Percentiles rank a stretch among this genome's conserved stretches.
These are phyloP conservation scores for Cassiopea andromeda DNA, from an alignment of 30 jellyfish, hydroid and myxozoan species.

Conservation along the genomic window DNA sequence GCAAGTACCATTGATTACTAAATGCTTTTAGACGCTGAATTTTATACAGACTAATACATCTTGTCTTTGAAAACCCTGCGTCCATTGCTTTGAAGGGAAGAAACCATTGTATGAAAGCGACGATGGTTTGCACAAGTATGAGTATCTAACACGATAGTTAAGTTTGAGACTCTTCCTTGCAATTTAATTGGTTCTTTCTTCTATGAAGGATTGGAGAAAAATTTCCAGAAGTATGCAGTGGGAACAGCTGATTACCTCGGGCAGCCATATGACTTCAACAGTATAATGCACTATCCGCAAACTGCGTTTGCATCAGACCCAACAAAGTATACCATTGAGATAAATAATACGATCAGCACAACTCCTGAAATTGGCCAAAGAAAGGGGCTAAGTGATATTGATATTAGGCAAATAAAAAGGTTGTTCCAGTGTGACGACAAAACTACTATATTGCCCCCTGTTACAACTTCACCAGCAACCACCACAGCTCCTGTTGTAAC, in stretches of 20 bases:
- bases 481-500: constrained; percentile 12
- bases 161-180: no score
- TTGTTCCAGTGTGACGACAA: constrained; percentile 54
- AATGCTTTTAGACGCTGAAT: no score
- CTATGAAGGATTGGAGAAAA: constrained; percentile 57
- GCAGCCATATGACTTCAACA: constrained; percentile 68
- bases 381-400: constrained; percentile 74
- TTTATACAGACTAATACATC: no score
- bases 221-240: constrained; percentile 64
- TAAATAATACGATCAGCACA: not conserved
- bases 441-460: constrained; percentile 5
- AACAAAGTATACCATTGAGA: constrained; percentile 25
- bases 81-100: no score
- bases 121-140: no score
- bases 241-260: constrained; percentile 74
- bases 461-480: constrained; percentile 22
- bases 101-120: no score
- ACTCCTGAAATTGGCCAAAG: constrained; percentile 63
- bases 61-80: no score
- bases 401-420: constrained; percentile 50
- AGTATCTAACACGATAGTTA: no score
- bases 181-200: no score
- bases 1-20: no score
- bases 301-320: constrained; percentile 53
- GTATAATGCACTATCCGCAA: constrained; percentile 79